Percentiles rank a stretch among this genome's conserved stretches.
These are phyloP conservation scores for Aphaenogaster floridana DNA, from an alignment of 1,140 invertebrate species.

Conservation along the genomic window DNA sequence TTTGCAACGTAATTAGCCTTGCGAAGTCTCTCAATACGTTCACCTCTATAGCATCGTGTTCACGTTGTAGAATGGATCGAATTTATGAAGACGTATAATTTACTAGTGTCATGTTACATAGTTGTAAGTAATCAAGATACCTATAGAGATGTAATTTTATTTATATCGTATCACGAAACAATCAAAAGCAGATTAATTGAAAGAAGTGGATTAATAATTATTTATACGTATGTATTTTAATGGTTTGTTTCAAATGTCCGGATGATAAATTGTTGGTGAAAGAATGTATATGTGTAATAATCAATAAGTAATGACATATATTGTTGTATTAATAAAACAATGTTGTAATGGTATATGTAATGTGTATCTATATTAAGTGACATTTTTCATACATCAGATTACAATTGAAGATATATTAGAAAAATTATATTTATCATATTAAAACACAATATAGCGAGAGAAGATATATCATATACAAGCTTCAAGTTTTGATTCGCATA, in stretches of 20 bases:
- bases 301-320: neutral
- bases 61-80: constrained; percentile 21
- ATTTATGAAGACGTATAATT: constrained; percentile 33
- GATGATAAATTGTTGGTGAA: neutral
- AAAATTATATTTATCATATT: neutral
- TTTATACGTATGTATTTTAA: neutral
- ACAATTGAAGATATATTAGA: neutral
- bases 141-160: neutral
- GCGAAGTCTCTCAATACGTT: constrained; percentile 59
- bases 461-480: neutral
- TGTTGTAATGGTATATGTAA: neutral
- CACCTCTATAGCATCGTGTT: constrained; percentile 19
- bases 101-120: constrained; percentile 29
- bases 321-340: neutral
- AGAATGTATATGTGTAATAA: neutral
- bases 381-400: neutral
- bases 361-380: neutral
- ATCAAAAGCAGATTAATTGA: neutral
- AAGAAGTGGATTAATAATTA: neutral
- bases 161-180: neutral
- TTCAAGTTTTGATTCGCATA: neutral
- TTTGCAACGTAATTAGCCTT: constrained; percentile 57
- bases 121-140: constrained; percentile 13
- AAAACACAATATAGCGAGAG: neutral
- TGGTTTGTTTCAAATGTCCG: neutral